These are phyloP conservation scores for Heliconius ethilla DNA, from an alignment of 2,888 invertebrate species.

Conservation along the genomic window DNA sequence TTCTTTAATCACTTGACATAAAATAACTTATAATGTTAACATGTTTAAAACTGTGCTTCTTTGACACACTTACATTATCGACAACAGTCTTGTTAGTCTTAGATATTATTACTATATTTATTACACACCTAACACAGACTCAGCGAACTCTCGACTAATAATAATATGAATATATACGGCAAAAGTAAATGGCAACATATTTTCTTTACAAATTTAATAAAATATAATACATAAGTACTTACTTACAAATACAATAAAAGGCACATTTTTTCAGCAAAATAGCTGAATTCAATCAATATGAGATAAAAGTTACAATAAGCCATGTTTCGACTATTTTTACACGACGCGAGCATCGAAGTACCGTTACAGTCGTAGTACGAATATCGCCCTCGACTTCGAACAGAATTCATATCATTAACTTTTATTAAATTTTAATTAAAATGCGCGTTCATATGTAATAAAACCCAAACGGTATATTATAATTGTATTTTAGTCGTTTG, in stretches of 20 bases:
- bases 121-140: conserved; percentile 28
- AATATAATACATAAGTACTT: conserved; percentile 53
- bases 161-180: background rate
- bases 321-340: conserved; percentile 31
- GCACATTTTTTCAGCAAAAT: conserved; percentile 55
- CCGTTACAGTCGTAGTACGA: conserved; percentile 34
- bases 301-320: conserved; percentile 36
- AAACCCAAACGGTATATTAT: conserved; percentile 34
- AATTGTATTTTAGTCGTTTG: conserved; percentile 26
- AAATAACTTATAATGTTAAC: conserved; percentile 12
- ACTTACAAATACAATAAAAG: conserved; percentile 57
- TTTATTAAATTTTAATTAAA: conserved; percentile 35
- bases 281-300: conserved; percentile 32
- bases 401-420: conserved; percentile 30
- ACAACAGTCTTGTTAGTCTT: conserved; percentile 67
- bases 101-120: conserved; percentile 33
- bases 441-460: conserved; percentile 37
- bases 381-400: conserved; percentile 31
- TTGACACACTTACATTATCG: conserved; percentile 52
- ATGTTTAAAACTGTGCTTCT: conserved; percentile 51
- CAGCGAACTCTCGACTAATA: background rate
- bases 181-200: conserved; percentile 41
- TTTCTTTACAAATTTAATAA: conserved; percentile 34
- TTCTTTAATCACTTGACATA: conserved; percentile 11
- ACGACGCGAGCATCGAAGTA: conserved; percentile 20